phyloP scores from a whole-genome alignment of 1,140 invertebrate species.

The Brachionus asplanchnoidis region DNA sequence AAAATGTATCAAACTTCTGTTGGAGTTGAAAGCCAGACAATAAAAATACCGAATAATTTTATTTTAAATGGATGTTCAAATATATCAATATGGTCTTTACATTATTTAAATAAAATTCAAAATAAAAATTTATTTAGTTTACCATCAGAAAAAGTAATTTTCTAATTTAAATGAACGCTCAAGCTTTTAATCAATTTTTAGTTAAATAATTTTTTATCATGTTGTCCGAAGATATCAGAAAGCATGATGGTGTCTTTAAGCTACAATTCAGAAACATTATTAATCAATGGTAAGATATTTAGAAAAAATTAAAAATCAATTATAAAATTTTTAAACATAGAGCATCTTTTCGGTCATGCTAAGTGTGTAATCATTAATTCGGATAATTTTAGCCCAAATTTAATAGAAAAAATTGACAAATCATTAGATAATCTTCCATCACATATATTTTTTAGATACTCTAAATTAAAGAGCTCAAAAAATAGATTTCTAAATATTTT shows the following conservation, averaged over 20 bases:
- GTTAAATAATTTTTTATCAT: not conserved
- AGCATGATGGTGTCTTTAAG: not conserved
- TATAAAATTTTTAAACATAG: not conserved
- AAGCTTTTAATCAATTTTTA: not conserved
- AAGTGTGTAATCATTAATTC: conserved; percentile 4
- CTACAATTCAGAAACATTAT: not conserved
- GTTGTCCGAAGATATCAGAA: not conserved
- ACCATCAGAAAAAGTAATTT: not conserved
- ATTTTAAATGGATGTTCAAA: not conserved
- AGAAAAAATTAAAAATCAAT: not conserved
- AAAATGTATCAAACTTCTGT: not conserved
- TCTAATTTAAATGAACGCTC: not conserved
- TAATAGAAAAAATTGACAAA: not conserved
- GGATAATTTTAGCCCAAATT: not conserved
- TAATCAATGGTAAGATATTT: not conserved
- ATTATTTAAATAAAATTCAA: not conserved
- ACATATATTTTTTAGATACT: not conserved
- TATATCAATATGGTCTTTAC: not conserved
- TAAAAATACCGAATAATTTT: not conserved
- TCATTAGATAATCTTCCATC: not conserved
- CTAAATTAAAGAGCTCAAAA: not conserved
- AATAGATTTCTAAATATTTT: not conserved
- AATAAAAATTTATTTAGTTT: not conserved
- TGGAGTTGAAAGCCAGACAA: not conserved
- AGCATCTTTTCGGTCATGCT: not conserved